Base-by-base conservation (phyloP, 2,888 invertebrate species). In the Stenotaenia linearis region DNA sequence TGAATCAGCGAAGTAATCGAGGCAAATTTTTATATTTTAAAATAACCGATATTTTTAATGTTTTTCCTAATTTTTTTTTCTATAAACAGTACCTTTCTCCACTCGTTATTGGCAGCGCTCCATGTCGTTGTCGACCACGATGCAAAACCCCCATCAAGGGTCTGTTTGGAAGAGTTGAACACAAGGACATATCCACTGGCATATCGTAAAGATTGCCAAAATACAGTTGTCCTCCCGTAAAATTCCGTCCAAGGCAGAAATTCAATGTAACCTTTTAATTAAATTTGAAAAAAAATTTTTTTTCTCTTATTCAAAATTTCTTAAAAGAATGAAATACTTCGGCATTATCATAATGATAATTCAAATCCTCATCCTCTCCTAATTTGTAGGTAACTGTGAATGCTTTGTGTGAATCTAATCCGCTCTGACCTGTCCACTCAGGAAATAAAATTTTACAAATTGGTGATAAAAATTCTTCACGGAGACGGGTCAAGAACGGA, bases 291-390 rank as follows among this genome's bases (percentile, higher is more conserved):
- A 75, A n/a, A 18, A 12, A 32, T 15, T 25, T n/a, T n/a, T n/a
- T n/a, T n/a, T n/a, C n/a, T n/a, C n/a, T 18, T 5, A 3, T 7
- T 75, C 23, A 32, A 32, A 15, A 2, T 0, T 18, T 5, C 5
- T 56, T 23, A 80, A 18, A 32, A 35, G 21, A 4, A 76, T 76
- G n/a, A 28, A 75, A 79, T 81, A 84, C 84, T 83, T 88, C 88
- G 25, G 87, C 85, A 81, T 88, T 88, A 83, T 88, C 88, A 83
- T 84, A 87, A 83, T 88, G 88, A 82, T 83, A 85, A 78, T 82
- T 83, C 15, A 88, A 84, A 79, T 86, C 86, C 25, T 81, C 80
- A 82, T 88, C 87, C 78, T 85, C 83, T 3, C 83, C 84, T 3
- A 83, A 80, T 61, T 84, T 84, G 83, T 88, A 88, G 23, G 83